Evolutionary conservation across 64 coral and sea anemone genomes (phyloP), one percentile per base, ranked within the genome.

Genomic region (Exaiptasia diaphana): DNA sequence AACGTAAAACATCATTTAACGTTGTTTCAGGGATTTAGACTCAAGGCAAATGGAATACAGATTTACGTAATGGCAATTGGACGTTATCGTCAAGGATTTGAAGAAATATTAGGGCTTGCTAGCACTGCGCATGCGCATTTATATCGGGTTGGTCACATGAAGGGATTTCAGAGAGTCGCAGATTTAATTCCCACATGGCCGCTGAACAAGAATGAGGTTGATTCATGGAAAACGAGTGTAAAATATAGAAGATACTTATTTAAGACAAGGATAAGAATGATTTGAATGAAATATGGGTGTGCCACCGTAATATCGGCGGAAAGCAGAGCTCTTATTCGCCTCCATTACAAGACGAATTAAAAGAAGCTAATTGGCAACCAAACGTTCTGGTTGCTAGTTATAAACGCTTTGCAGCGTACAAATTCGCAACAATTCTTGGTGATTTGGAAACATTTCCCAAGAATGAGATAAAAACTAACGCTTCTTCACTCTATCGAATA

Each of bases 1-100:
- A 82, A 82, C 36, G 62, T 82, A n/a, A 33, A 68, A 12, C 43
- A 63, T 2, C 59, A 44, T 8, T 42, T 33, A 8, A 82, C 78
- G 6, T 30, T 82, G 20, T 20, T 46, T 6, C 78, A 49, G 5
- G 78, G 48, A 2, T 7, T 23, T n/a, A 22, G 46, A 34, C 45
- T 82, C 26, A 82, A 68, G 61, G 26, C 14, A 0, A 10, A 58
- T 4, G 78, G 78, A 0, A 48, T 34, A 21, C 59, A 82, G 43
- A 55, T 82, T 12, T 82, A 67, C 36, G 78, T 82, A 22, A 30
- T 82, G 41, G 78, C 78, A 0, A 61, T 82, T 4, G 78, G 78
- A 29, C 39, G 41, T 5, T 82, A 82, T 49, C n/a, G 27, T 28
- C 20, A 42, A 4, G 78, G 41, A 2, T 39, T 82, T 21, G 57